Evolutionary conservation across 2,888 invertebrate species (phyloP).

Genomic region (Gonocerus acuteangulatus): DNA sequence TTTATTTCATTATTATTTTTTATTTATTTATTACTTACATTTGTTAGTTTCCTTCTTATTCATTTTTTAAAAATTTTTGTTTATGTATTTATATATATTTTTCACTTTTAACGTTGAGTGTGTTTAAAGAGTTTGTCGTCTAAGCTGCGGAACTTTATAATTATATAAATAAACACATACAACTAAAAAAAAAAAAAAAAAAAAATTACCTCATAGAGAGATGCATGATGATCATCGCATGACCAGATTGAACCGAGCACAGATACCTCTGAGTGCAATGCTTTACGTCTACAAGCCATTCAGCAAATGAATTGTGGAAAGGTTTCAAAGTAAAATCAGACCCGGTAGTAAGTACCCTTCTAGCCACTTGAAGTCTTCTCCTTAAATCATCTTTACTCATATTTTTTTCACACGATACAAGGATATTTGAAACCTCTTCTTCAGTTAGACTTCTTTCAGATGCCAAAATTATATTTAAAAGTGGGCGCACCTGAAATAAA

Average conservation of each 20-base stretch:
- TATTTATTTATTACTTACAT: no score
- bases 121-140: no score
- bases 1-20: no score
- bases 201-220: slow-evolving; percentile 56
- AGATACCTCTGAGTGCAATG: slow-evolving; percentile 92
- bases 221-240: slow-evolving; percentile 74
- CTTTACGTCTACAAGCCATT: slow-evolving; percentile 94
- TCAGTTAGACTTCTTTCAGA: slow-evolving; percentile 78
- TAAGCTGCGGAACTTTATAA: no score
- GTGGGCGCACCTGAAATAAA: slow-evolving; percentile 53
- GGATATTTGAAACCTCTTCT: slow-evolving; percentile 70
- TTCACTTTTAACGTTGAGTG: no score
- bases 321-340: slow-evolving; percentile 54
- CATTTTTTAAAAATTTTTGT: no score
- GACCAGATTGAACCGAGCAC: slow-evolving; percentile 79
- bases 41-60: no score
- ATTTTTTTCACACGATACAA: slow-evolving; percentile 68
- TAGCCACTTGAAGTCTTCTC: slow-evolving; percentile 64
- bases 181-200: no score
- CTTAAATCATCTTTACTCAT: slow-evolving; percentile 75
- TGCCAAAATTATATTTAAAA: slow-evolving; percentile 80
- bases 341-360: slow-evolving; percentile 53
- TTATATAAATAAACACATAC: no score
- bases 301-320: slow-evolving; percentile 91
- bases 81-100: no score